Base-by-base conservation (phyloP, 2,113 vertebrate species). In the Condylura cristata region DNA sequence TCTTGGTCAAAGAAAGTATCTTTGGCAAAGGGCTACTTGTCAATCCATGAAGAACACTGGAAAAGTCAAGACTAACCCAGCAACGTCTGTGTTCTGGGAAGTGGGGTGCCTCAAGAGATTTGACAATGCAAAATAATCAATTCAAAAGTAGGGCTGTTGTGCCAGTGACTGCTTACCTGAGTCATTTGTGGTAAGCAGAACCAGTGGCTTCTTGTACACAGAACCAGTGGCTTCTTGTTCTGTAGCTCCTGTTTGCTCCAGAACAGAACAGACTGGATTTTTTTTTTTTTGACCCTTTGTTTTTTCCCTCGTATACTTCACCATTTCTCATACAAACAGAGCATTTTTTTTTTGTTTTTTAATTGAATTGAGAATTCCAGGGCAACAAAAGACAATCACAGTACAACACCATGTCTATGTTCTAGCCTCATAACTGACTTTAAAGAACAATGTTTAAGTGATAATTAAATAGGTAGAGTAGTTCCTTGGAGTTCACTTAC, bases 401-500 rank as follows among this genome's bases (percentile, higher is more conserved):
- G 24, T 65, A 20, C 12, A 75, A 75, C 37, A 41, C 8, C 22
- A 75, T 14, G 1, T 93, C 71, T 87, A 12, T 51, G 51, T 2
- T 70, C 11, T 9, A 34, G 41, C n/a, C 51, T 28, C 20, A 7
- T 61, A 66, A 16, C 14, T 30, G 34, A 28, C 28, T 41, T 72
- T 83, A 75, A 58, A 89, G 53, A 75, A 18, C 24, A 88, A 7
- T 93, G 41, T 90, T 93, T 78, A 91, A 91, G 39, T 75, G 51
- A 53, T 48, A 75, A 89, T 83, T 82, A 85, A 93, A 68, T 89
- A 87, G 39, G 18, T 48, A 80, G 34, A 4, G 20, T n/a, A 78
- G 16, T 78, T 95, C 44, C 60, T 94, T 89, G 28, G 60, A 61
- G 70, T 95, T 95, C 41, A 75, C 39, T 91, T 89, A 91, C 37